These are phyloP conservation scores for Brachionus koreanus DNA, from an alignment of 1,140 invertebrate species.

Conservation along the genomic window DNA sequence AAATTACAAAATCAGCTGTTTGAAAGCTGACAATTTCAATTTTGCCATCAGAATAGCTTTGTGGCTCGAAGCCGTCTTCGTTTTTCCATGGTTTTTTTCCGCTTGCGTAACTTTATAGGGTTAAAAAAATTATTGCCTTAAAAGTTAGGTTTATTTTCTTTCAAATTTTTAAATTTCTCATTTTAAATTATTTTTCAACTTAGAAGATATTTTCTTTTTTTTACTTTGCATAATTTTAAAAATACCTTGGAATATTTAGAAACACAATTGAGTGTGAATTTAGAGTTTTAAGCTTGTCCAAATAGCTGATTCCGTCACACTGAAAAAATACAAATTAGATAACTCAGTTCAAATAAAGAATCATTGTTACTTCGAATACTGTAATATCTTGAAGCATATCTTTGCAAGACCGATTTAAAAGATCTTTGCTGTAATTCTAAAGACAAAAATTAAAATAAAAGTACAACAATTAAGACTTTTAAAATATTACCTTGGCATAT, in stretches of 20 bases:
- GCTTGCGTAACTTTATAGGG: constrained; percentile 28
- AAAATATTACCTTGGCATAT: constrained; percentile 38
- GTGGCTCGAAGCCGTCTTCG: neutral
- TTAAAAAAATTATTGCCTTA: neutral
- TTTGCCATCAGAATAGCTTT: constrained; percentile 43
- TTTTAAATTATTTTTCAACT: neutral
- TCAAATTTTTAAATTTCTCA: neutral
- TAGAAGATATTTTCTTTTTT: neutral
- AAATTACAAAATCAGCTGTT: constrained; percentile 31
- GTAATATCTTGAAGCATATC: constrained; percentile 33
- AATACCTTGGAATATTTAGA: constrained; percentile 42
- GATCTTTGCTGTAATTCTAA: constrained; percentile 43
- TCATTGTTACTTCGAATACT: constrained; percentile 26
- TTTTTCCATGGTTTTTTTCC: constrained; percentile 42
- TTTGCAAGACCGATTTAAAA: constrained; percentile 37
- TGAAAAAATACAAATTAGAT: neutral
- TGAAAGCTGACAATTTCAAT: constrained; percentile 43
- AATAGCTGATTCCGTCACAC: constrained; percentile 32
- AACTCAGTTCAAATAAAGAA: neutral
- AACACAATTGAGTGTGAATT: constrained; percentile 42
- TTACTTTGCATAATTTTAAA: neutral
- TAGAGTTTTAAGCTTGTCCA: neutral
- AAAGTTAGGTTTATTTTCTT: neutral
- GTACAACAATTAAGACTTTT: no score
- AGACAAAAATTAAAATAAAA: no score